Evolutionary conservation across 2,888 invertebrate genomes (phyloP).

Genomic region (Aspidiotus rigidus): DNA sequence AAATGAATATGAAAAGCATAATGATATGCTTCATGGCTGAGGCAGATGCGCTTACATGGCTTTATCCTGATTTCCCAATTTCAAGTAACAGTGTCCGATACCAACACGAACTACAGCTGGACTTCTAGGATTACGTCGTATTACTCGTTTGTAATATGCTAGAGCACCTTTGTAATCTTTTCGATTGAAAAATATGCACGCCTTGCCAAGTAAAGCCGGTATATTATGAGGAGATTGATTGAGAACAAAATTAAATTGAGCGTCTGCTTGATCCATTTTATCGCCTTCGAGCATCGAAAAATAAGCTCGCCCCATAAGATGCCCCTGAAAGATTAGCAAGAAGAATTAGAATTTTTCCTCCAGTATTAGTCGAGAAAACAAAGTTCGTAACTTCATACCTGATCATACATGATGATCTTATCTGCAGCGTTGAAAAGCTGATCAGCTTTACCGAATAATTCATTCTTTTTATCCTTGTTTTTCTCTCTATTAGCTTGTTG

Average conservation of each 20-base stretch:
- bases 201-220: conserved; percentile 93
- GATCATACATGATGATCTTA: conserved; percentile 99
- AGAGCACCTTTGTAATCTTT: conserved; percentile 91
- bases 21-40: not conserved
- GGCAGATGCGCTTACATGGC: conserved; percentile 55
- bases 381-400: conserved; percentile 49
- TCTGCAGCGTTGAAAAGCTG: conserved; percentile 96
- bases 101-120: conserved; percentile 93
- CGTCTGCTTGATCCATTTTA: conserved; percentile 99
- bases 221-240: conserved; percentile 93
- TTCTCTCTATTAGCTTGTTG: conserved; percentile 92
- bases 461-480: conserved; percentile 85
- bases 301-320: conserved; percentile 93
- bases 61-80: conserved; percentile 88
- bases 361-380: not conserved
- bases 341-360: no score
- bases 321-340: conserved; percentile 56
- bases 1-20: not conserved
- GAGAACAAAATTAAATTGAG: conserved; percentile 97
- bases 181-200: conserved; percentile 96
- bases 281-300: conserved; percentile 97
- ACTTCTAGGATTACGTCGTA: conserved; percentile 91
- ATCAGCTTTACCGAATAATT: conserved; percentile 92
- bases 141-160: conserved; percentile 94
- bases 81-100: conserved; percentile 98